phyloP scores from a whole-genome alignment of 2,888 invertebrate genomes.

The Sphaerophoria rueppellii region DNA sequence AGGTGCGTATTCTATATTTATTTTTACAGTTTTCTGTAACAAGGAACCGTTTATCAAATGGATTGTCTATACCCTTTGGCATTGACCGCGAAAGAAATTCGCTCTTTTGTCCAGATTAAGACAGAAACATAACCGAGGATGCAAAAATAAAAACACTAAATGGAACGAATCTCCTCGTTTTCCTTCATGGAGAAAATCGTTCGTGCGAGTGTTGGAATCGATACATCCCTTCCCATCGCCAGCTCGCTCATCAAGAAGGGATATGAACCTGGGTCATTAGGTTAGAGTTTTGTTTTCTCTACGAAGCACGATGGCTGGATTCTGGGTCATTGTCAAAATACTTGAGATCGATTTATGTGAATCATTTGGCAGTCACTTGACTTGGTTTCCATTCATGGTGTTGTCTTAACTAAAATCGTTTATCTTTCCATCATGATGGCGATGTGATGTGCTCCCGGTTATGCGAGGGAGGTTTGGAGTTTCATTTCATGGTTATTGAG shows the following conservation, averaged over 20 bases:
- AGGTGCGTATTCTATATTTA: not conserved
- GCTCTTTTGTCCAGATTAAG: slow-evolving; percentile 22
- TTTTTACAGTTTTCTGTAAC: not conserved
- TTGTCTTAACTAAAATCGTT: slow-evolving; percentile 47
- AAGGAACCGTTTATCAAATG: slow-evolving; percentile 9
- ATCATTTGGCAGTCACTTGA: slow-evolving; percentile 31
- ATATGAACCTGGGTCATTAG: slow-evolving; percentile 13
- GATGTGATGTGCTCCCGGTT: slow-evolving; percentile 1
- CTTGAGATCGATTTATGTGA: slow-evolving; percentile 38
- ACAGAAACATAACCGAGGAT: not conserved
- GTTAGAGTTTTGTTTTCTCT: not conserved
- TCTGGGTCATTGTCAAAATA: slow-evolving; percentile 40
- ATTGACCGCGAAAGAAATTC: slow-evolving; percentile 7
- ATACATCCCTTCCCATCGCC: not conserved
- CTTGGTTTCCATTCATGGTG: slow-evolving; percentile 8
- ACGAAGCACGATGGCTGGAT: not conserved
- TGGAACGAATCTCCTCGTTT: slow-evolving; percentile 5
- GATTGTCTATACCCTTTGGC: slow-evolving; percentile 17
- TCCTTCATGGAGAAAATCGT: slow-evolving; percentile 16
- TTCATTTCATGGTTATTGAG: slow-evolving; percentile 34
- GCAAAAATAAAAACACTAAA: slow-evolving; percentile 21
- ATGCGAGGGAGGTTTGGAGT: slow-evolving; percentile 1
- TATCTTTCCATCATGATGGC: slow-evolving; percentile 23
- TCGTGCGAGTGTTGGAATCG: slow-evolving; percentile 24
- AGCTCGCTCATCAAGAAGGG: slow-evolving; percentile 8